A percentile compares a stretch with the other conserved stretches of the same genome.
Evolutionary conservation across 2,888 invertebrate genomes (phyloP).

Genomic region (Thymelicus acteon): DNA sequence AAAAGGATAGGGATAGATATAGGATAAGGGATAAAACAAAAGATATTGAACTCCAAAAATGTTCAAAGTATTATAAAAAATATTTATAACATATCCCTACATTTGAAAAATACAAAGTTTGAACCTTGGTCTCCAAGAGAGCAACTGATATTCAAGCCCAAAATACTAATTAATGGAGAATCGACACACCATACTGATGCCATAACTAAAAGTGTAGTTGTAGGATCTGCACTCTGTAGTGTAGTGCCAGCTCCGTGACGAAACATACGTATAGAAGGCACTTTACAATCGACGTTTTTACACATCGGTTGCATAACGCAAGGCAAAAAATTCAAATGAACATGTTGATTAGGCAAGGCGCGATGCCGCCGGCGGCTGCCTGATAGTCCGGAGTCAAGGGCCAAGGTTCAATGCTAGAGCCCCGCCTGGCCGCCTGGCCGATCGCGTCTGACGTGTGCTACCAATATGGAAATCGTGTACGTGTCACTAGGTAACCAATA

Average conservation of each 20-base stretch:
- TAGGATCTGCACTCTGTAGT: no score
- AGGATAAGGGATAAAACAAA: no score
- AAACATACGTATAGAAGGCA: slow-evolving; percentile 20
- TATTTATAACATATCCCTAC: no score
- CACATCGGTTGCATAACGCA: slow-evolving; percentile 29
- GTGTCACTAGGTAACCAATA: background rate
- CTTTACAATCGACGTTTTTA: slow-evolving; percentile 33
- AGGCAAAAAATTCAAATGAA: slow-evolving; percentile 36
- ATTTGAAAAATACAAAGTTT: no score
- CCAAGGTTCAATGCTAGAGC: slow-evolving; percentile 36
- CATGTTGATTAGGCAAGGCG: slow-evolving; percentile 35
- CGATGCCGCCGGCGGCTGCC: slow-evolving; percentile 18
- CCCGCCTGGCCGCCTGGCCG: background rate
- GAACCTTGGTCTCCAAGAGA: no score
- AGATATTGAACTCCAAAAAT: no score
- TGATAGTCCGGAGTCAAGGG: slow-evolving; percentile 35
- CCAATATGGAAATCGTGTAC: background rate
- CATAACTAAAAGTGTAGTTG: no score
- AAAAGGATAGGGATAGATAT: no score
- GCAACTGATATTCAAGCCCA: no score
- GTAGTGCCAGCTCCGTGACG: background rate
- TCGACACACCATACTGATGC: no score
- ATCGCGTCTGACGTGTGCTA: background rate
- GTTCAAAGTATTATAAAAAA: no score
- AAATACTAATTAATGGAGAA: no score